Conservation (phyloP, 2,113 vertebrate genomes). For the Beaufortia kweichowensis region DNA sequence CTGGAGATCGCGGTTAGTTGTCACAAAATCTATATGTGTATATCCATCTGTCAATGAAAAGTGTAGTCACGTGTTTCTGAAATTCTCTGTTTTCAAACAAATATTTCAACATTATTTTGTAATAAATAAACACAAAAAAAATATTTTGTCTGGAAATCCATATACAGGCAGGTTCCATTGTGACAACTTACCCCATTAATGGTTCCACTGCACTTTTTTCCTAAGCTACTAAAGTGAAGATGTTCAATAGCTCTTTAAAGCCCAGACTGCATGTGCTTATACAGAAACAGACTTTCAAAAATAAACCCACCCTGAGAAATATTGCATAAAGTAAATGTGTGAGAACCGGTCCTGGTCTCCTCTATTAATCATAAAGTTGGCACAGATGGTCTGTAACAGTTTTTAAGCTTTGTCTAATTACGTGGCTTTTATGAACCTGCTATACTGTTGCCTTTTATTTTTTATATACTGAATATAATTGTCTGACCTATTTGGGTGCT, state of each 20-base stretch:
- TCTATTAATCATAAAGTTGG: constrained; percentile 4
- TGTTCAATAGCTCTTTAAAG: too few species aligned
- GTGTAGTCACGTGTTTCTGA: too few species aligned
- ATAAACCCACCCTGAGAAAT: background rate
- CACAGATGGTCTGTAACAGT: background rate
- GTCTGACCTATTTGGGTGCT: background rate
- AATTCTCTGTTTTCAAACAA: too few species aligned
- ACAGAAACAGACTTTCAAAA: background rate
- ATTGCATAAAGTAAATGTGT: constrained; percentile 43
- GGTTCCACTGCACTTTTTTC: background rate
- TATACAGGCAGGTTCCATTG: too few species aligned
- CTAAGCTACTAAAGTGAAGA: background rate
- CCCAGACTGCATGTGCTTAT: background rate
- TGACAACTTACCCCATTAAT: too few species aligned
- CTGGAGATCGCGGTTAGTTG: too few species aligned
- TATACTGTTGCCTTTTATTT: background rate
- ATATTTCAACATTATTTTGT: too few species aligned
- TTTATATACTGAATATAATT: background rate
- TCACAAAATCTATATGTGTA: background rate
- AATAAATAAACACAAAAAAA: too few species aligned
- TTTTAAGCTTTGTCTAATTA: background rate
- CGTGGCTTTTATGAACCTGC: background rate
- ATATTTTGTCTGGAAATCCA: too few species aligned
- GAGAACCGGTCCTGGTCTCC: background rate
- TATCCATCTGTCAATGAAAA: background rate